Evolutionary conservation across 2,797 vertebrate genomes (phyloP), one percentile per base, ranked within the genome.

Genomic region (Liasis olivaceus): DNA sequence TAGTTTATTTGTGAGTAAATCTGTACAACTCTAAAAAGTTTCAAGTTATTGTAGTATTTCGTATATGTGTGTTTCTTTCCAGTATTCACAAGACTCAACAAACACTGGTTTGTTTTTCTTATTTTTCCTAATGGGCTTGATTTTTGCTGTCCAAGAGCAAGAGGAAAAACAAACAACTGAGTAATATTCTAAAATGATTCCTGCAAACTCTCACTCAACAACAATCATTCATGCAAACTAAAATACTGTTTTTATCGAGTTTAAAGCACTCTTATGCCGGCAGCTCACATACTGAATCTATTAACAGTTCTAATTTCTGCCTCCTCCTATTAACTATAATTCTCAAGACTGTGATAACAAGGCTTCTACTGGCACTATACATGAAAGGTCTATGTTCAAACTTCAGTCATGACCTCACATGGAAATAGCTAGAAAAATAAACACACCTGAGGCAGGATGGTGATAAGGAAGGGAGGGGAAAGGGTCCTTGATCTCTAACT

Each of bases 1-100:
- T 84, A 94, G 81, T 87, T 90, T 0, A 92, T 89, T 91, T 56
- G 51, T 85, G 86, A 95, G 85, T 77, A 93, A 72, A 86, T 89
- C 90, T 85, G 54, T 81, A 64, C 0, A 0, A 94, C 51, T 93
- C 93, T 47, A 88, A 87, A 85, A 15, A 15, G 66, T 91, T 90
- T 90, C 92, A 77, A 2, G 13, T 87, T 94, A 91, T 87, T 89
- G 84, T 87, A 69, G 26, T 58, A 84, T 91, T 64, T 85, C 0
- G 60, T 56, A 0, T 47, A 63, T n/a, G 4, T 54, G 64, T 72
- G 0, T 87, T 94, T 92, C 93, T 92, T 54, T 88, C 24, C 1
- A 26, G 56, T 60, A 86, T 62, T 92, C 91, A 90, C 51, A 91
- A 56, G 88, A 86, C 59, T 91, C 47, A 90, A 28, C 20, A 93